Conservation (phyloP, 1,140 invertebrate species). For the Ooceraea biroi region DNA sequence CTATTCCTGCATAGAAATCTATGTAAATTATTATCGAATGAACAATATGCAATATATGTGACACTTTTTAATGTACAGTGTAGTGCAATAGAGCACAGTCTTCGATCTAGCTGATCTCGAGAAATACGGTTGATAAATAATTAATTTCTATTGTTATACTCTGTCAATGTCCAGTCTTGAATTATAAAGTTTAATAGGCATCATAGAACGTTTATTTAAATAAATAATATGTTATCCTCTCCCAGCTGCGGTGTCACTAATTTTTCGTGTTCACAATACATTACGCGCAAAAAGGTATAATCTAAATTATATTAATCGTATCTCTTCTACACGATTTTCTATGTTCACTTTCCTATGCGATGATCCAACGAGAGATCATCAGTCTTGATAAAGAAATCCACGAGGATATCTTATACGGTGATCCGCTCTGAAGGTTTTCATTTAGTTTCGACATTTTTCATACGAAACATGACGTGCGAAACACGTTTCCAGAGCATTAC, state of each 20-base stretch:
- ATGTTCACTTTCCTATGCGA: slow-evolving; percentile 28
- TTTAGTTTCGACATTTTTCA: slow-evolving; percentile 6
- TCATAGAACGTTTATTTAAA: slow-evolving; percentile 19
- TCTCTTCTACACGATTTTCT: slow-evolving; percentile 36
- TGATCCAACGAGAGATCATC: slow-evolving; percentile 56
- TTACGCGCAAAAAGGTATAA: slow-evolving; percentile 59
- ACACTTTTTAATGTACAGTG: background rate
- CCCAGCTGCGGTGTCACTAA: slow-evolving; percentile 17
- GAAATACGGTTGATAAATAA: slow-evolving; percentile 13
- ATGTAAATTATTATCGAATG: background rate
- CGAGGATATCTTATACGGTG: slow-evolving; percentile 2
- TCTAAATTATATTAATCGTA: slow-evolving; percentile 52
- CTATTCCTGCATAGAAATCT: slow-evolving; percentile 4
- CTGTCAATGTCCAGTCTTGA: slow-evolving; percentile 6
- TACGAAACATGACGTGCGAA: background rate
- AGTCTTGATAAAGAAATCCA: slow-evolving; percentile 66
- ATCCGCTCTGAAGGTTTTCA: slow-evolving; percentile 19
- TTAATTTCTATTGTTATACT: slow-evolving; percentile 1
- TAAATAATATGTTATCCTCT: slow-evolving; percentile 46
- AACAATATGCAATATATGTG: too few relatives aligned
- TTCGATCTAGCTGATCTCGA: slow-evolving; percentile 1
- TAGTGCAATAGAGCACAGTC: slow-evolving; percentile 4
- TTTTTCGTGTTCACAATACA: slow-evolving; percentile 56
- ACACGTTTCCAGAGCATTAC: too few relatives aligned
- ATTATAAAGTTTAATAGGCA: slow-evolving; percentile 31